Conservation (phyloP, 1,140 invertebrate genomes). For the Propsilocerus akamusi region DNA sequence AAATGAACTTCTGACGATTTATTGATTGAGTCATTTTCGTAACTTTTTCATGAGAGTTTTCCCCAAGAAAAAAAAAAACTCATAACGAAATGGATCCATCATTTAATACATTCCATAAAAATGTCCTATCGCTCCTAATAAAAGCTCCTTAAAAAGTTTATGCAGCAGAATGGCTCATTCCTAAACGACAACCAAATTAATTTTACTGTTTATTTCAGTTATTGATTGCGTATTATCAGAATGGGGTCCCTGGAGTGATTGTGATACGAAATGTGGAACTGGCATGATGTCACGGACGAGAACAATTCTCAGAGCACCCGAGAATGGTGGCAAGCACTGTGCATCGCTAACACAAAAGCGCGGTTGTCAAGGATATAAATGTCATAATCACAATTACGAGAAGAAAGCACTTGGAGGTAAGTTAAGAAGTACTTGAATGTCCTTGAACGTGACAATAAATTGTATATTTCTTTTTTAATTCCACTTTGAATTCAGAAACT, state of each 20-base stretch:
- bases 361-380: slow-evolving; percentile 49
- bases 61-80: too few relatives aligned
- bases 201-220: slow-evolving; percentile 33
- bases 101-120: not conserved
- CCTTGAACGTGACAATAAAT: not conserved
- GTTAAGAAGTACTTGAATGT: slow-evolving; percentile 7
- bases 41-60: too few relatives aligned
- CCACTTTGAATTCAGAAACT: slow-evolving; percentile 38
- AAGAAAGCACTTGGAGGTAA: slow-evolving; percentile 46
- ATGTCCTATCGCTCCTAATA: not conserved
- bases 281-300: slow-evolving; percentile 51
- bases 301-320: slow-evolving; percentile 34
- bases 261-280: slow-evolving; percentile 52
- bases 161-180: slow-evolving; percentile 2
- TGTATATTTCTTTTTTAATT: not conserved
- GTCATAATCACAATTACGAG: slow-evolving; percentile 43
- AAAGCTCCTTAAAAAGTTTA: not conserved
- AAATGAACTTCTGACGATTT: too few relatives aligned
- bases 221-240: slow-evolving; percentile 56
- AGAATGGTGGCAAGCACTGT: slow-evolving; percentile 58
- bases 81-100: too few relatives aligned
- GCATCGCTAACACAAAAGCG: slow-evolving; percentile 50
- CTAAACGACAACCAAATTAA: too few relatives aligned
- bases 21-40: too few relatives aligned
- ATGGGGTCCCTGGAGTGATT: slow-evolving; percentile 57